Conservation (phyloP, 1,140 invertebrate genomes). For the Drosophila rhopaloa region DNA sequence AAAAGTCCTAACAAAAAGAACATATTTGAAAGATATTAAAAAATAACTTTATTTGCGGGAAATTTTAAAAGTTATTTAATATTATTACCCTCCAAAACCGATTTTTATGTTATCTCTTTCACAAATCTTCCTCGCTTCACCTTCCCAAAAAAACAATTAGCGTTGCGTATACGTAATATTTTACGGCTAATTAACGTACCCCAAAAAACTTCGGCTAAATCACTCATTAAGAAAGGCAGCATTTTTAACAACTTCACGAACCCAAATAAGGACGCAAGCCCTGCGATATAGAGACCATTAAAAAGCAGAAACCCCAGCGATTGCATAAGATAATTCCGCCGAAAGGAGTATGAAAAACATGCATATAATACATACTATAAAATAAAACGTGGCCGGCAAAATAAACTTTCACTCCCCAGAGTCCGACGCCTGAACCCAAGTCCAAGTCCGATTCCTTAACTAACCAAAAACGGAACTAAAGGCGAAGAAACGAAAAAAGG, state of each 20-base stretch:
- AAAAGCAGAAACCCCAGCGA: slow-evolving; percentile 34
- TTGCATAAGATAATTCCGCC: slow-evolving; percentile 52
- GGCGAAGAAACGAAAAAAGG: slow-evolving; percentile 18
- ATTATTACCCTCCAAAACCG: slow-evolving; percentile 4
- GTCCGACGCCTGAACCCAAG: slow-evolving; percentile 11
- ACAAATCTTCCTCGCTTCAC: slow-evolving; percentile 12
- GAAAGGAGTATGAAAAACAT: slow-evolving; percentile 59
- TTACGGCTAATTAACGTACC: slow-evolving; percentile 31
- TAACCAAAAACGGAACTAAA: slow-evolving; percentile 69
- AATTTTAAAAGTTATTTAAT: not conserved
- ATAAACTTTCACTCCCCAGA: slow-evolving; percentile 66
- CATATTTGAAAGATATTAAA: not conserved
- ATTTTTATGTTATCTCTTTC: not conserved
- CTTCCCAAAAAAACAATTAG: slow-evolving; percentile 41
- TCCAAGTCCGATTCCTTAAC: slow-evolving; percentile 60
- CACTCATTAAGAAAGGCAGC: slow-evolving; percentile 39
- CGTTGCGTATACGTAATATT: slow-evolving; percentile 65
- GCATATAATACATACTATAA: slow-evolving; percentile 14
- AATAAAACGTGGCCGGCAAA: slow-evolving; percentile 38
- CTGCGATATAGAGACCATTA: slow-evolving; percentile 32
- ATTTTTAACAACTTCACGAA: slow-evolving; percentile 41
- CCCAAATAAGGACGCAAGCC: slow-evolving; percentile 52
- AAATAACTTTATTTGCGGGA: not conserved
- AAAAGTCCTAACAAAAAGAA: not conserved
- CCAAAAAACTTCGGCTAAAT: slow-evolving; percentile 17